Conservation (phyloP, 2,113 vertebrate genomes). For the Panthera tigris region DNA sequence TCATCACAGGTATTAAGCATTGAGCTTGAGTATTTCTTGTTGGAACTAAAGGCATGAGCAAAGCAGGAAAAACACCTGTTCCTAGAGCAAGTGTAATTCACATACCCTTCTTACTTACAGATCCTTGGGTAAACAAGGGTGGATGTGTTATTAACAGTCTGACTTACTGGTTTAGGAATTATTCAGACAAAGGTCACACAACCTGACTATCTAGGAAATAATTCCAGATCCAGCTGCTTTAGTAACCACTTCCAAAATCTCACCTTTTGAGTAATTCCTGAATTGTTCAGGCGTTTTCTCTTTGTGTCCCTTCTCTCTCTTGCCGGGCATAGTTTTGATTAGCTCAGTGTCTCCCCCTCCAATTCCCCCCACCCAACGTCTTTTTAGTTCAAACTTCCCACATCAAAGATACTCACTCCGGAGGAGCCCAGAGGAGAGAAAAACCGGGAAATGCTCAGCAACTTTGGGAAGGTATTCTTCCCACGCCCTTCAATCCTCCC, state of each 20-base stretch:
- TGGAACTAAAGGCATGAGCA: slow-evolving; percentile 9
- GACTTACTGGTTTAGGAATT: background rate
- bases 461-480: background rate
- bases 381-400: background rate
- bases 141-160: background rate
- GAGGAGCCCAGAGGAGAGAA: background rate
- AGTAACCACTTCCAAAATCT: background rate
- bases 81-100: background rate
- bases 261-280: background rate
- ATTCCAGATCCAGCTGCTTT: background rate
- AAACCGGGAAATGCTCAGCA: background rate
- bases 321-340: background rate
- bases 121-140: slow-evolving; percentile 47
- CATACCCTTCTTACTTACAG: background rate
- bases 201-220: background rate
- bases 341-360: background rate
- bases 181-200: slow-evolving; percentile 16
- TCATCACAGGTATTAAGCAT: background rate
- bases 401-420: background rate
- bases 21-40: slow-evolving; percentile 12
- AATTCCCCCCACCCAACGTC: background rate
- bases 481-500: background rate
- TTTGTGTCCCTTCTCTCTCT: background rate
- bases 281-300: background rate
- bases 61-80: slow-evolving; percentile 42